Base-by-base conservation (phyloP, 2,888 invertebrate genomes). In the Mantis religiosa region DNA sequence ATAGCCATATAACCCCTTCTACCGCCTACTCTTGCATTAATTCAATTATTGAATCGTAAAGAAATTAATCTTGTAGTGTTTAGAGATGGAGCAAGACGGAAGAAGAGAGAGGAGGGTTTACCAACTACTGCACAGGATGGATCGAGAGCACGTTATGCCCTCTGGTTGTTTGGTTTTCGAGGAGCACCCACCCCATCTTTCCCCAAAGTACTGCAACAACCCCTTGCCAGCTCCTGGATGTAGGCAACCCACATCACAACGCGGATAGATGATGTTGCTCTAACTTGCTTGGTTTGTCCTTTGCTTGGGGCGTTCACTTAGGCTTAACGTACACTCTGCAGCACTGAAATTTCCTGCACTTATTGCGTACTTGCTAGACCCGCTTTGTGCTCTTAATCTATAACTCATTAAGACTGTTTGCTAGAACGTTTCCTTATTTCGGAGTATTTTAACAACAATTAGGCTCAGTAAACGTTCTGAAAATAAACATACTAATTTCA, bases 21-120 rank as follows among this genome's bases (percentile, higher is more conserved):
- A 41, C 87, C 41, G 83, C 83, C 88, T 28, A n/a, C 84, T 87
- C 85, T 47, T 85, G 90, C 89, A 93, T 93, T 93, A 93, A 93
- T 93, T 93, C 93, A 93, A 93, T 93, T 93, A 93, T 93, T 93
- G 93, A 92, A 93, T 93, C 93, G 93, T 93, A 93, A 93, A 93
- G 93, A 93, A 93, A 93, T 93, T 93, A 93, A 93, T 93, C 93
- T 93, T 93, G 93, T 93, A 93, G 92, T 93, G 92, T 92, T 90
- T 89, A 88, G 88, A 88, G 88, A 87, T 82, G 81, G 87, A 82
- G 87, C 9, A 27, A 87, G 82, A 82, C 34, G 82, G 87, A 82
- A 82, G 82, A 82, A 82, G 87, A n/a, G 85, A 27, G 47, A n/a
- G 85, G 71, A 27, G 82, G 87, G 82, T 30, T 28, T 15, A 28